Base-by-base conservation (phyloP, 2,797 vertebrate genomes). In the Gallinago stenura region DNA sequence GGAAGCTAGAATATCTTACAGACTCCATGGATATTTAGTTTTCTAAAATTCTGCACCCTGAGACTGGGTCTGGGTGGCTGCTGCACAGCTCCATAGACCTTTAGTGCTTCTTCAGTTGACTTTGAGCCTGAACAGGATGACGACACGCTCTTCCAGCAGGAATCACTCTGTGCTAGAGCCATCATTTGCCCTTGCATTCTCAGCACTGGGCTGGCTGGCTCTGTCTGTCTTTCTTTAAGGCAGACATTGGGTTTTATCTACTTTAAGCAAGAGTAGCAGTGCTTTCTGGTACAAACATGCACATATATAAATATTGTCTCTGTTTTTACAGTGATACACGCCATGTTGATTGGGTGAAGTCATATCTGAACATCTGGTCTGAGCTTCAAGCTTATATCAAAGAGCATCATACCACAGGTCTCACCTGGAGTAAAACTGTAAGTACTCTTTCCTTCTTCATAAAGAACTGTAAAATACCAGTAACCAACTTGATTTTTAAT, bases 261-360 rank as follows among this genome's bases (percentile, higher is more conserved):
- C 89, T 88, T 62, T 76, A 91, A 94, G 70, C 46, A 87, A 61
- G 51, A 71, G 39, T 20, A 89, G 56, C 64, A 53, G 8, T 78
- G 48, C 24, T 81, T 56, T 87, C 35, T 78, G 56, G 12, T 69
- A 33, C 24, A 56, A 20, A 72, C 51, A 16, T 65, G 58, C 39
- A 66, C 39, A 83, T 7, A 10, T 54, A 33, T 3, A 91, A 88
- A 61, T 57, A 53, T 10, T 53, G 43, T 50, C 82, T 72, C 53
- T 94, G 45, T 75, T 95, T 77, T 95, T 92, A 81, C 84, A 99
- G 99, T n/a, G 99, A 99, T 93, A 95, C 98, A 65, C 98, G 98
- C 41, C 99, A 99, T 17, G 98, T 99, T 82, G 99, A 99, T 87
- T 99, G 99, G 99, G 99, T 99, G 83, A 99, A 98, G 80, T 99